Base-by-base conservation (phyloP, 2,113 vertebrate species). In the Ammospiza caudacuta region DNA sequence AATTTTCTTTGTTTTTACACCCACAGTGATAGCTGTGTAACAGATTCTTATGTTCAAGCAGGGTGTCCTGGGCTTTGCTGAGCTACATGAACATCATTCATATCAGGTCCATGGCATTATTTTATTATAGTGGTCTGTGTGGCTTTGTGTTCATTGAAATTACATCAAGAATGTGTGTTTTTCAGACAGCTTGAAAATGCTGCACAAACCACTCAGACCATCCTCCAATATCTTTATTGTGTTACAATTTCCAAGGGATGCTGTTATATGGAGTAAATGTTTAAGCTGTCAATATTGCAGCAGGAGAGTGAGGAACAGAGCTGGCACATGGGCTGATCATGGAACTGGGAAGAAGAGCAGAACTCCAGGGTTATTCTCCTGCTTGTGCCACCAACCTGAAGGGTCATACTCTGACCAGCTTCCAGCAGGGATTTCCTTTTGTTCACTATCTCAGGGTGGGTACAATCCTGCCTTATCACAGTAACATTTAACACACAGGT, bases 251-350 rank as follows among this genome's bases (percentile, higher is more conserved):
- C 77, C 59, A 51, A 31, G 54, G 41, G 16, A 76, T 27, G 25
- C 9, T 29, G 6, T 8, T 55, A 13, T 9, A 47, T 2, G 15
- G 25, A 84, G 28, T 28, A 70, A 58, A 82, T 63, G 17, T 51
- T 49, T 68, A 58, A 84, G 61, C 31, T 7, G 6, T 61, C 72
- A 15, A 11, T 70, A 25, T 3, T 57, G 39, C 74, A 57, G 58
- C 28, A 28, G 61, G 19, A 87, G 14, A 89, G 9, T 1, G 5
- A 79, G 43, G 1, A 7, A 28, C 3, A 4, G 28, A 55, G 28
- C 4, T 29, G 28, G 11, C 43, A 11, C 5, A 4, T 8, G 29
- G 28, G 43, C 62, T 64, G 52, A 58, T 11, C 0, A 0, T 44
- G 61, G 29, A 43, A 57, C 31, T 55, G 37, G 57, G 69, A 86